Evolutionary conservation across 2,888 invertebrate species (phyloP).

Genomic region (Drosophila imparisetae): DNA sequence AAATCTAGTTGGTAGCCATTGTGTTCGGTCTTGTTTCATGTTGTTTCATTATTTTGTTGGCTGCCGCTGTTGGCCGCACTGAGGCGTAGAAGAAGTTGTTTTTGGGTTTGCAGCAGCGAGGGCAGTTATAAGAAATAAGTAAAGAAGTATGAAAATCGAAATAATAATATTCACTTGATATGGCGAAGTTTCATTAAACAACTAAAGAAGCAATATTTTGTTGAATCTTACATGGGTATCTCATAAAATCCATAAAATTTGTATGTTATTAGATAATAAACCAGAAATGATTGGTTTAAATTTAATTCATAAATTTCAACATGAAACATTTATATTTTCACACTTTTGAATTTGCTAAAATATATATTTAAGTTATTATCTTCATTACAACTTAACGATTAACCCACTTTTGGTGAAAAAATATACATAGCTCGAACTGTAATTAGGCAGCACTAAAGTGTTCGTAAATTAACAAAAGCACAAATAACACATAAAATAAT

Average conservation of each 20-base stretch:
- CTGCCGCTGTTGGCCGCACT: slow-evolving; percentile 58
- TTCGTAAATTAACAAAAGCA: slow-evolving; percentile 69
- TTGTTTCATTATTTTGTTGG: slow-evolving; percentile 32
- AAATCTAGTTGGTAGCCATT: slow-evolving; percentile 54
- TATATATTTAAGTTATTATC: neutral
- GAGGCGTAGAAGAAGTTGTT: slow-evolving; percentile 61
- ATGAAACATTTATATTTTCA: neutral
- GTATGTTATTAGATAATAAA: neutral
- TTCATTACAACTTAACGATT: neutral
- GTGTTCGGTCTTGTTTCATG: slow-evolving; percentile 41
- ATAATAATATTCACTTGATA: neutral
- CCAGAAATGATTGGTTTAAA: neutral
- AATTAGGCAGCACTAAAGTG: slow-evolving; percentile 69
- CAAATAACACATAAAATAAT: slow-evolving; percentile 59
- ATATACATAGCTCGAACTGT: slow-evolving; percentile 66
- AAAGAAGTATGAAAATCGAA: neutral
- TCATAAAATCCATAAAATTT: neutral
- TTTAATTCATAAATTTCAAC: neutral
- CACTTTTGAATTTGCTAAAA: neutral
- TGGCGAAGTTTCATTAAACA: neutral
- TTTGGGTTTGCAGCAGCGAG: slow-evolving; percentile 40
- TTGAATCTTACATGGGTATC: neutral
- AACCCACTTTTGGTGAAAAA: slow-evolving; percentile 29
- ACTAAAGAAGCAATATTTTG: neutral
- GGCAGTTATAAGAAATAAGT: neutral